Base-by-base conservation (phyloP, 1,140 invertebrate genomes). In the Carposina sasakii region DNA sequence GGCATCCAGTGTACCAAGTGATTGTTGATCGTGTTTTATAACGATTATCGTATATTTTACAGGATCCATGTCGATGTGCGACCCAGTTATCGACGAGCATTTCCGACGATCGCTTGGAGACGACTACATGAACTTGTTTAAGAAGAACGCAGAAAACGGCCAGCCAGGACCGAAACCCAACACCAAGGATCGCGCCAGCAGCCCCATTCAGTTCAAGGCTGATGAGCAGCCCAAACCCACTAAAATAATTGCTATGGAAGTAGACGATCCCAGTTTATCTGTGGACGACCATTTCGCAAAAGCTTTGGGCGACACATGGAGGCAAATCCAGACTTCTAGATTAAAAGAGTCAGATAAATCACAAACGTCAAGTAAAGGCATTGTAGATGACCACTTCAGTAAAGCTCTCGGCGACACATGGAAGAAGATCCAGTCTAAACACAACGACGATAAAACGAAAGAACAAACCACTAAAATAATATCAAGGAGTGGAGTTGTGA, bases 261-360 rank as follows among this genome's bases (percentile, higher is more conserved):
- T 85, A 0, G 79, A 84, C 37, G 87, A 88, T 31, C 73, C 81
- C 0, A 83, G 75, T 41, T 49, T 86, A 1, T 89, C 89, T 66
- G 95, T 98, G 13, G 97, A 98, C 84, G 97, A 98, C 76, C 96
- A 98, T 71, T 98, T 98, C 83, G 95, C 96, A 10, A 98, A 98
- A 87, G 96, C 97, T 1, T 86, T 98, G 3, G 96, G 96, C 1
- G 95, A 97, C 52, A 97, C 95, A 0, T 98, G 96, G 96, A 89
- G 91, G 48, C 93, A 94, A 79, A 87, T 98, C 55, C 90, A 93
- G 71, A 89, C 87, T 23, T 88, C 78, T 3, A 85, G 86, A 42
- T 71, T 82, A 71, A 87, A 78, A 60, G 70, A 77, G 24, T 70
- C 46, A 16, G 68, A 77, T 13, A 67, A 77, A 60, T 24, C 59